Conservation (phyloP, 2,113 vertebrate genomes). For the Papio anubis region DNA sequence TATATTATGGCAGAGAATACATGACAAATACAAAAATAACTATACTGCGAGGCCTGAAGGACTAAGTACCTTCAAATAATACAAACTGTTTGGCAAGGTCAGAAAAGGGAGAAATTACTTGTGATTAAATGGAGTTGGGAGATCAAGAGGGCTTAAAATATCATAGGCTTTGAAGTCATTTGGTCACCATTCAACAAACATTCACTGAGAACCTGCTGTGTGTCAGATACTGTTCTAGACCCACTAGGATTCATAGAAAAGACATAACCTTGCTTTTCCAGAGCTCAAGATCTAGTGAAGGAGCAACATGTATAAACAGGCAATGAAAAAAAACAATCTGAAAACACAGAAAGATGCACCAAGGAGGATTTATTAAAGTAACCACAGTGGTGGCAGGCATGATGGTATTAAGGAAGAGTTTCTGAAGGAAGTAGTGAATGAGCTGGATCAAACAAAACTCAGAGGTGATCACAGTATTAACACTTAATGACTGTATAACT, state of each 20-base stretch:
- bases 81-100: neutral
- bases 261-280: neutral
- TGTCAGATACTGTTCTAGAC: neutral
- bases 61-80: neutral
- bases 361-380: neutral
- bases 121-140: neutral
- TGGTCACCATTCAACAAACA: neutral
- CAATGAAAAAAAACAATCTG: neutral
- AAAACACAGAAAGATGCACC: neutral
- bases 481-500: neutral
- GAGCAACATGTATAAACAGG: neutral
- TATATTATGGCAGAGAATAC: neutral
- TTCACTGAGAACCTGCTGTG: neutral
- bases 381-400: neutral
- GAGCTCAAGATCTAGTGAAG: neutral
- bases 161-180: neutral
- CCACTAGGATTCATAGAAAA: neutral
- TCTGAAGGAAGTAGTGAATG: neutral
- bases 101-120: neutral
- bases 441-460: neutral
- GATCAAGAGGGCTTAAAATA: neutral
- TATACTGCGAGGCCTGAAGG: neutral
- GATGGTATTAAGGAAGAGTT: neutral
- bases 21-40: neutral
- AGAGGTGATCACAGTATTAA: neutral